Conservation (phyloP, 1,140 invertebrate species). For the Eriocheir sinensis region DNA sequence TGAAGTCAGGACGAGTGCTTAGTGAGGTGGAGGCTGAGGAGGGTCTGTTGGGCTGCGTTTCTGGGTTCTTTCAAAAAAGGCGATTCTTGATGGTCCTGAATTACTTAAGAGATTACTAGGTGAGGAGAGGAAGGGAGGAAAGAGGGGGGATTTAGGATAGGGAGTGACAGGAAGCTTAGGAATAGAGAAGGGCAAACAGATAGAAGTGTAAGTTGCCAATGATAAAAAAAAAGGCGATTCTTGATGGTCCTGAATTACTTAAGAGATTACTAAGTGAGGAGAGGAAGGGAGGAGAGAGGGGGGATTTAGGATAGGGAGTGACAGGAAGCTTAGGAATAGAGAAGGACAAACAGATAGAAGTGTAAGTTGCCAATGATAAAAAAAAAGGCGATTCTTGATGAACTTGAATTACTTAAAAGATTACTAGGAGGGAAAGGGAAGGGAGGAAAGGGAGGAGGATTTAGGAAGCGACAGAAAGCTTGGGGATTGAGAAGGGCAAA, state of each 20-base stretch:
- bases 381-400: background rate
- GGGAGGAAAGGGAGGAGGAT: background rate
- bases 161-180: background rate
- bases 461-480: too few species aligned
- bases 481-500: too few species aligned
- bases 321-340: background rate
- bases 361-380: background rate
- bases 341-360: conserved; percentile 4
- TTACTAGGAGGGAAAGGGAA: background rate
- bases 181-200: background rate
- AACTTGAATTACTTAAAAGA: background rate
- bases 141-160: background rate
- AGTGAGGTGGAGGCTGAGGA: too few species aligned
- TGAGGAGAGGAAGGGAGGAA: background rate
- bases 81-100: background rate
- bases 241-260: background rate
- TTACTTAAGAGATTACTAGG: background rate
- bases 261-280: background rate
- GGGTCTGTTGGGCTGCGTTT: too few species aligned
- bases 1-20: background rate
- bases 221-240: background rate
- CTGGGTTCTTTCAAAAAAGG: too few species aligned
- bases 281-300: background rate
- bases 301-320: background rate
- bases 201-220: background rate